A percentile compares a stretch with the other conserved stretches of the same genome.
These are phyloP conservation scores for Osmerus mordax DNA, from an alignment of 2,113 vertebrate genomes.

Conservation along the genomic window DNA sequence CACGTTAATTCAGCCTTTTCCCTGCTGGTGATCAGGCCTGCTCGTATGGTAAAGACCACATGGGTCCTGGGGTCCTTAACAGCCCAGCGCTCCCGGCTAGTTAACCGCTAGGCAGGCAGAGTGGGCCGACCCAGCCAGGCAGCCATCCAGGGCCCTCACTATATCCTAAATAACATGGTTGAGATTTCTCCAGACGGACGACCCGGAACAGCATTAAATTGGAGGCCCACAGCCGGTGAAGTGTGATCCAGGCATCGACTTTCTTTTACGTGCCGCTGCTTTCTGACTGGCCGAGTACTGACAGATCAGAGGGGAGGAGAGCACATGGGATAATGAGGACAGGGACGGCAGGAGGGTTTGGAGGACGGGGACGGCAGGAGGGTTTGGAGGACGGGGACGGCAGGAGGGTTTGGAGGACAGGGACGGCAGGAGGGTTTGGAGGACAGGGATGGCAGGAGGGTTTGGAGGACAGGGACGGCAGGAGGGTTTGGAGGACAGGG, in stretches of 20 bases:
- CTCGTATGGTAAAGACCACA: slow-evolving; percentile 40
- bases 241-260: slow-evolving; percentile 52
- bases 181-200: slow-evolving; percentile 44
- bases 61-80: slow-evolving; percentile 46
- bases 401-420: too few species aligned
- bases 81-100: slow-evolving; percentile 42
- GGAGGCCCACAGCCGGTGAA: slow-evolving; percentile 54
- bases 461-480: too few species aligned
- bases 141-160: slow-evolving; percentile 35
- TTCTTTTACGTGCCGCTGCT: slow-evolving; percentile 43
- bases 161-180: slow-evolving; percentile 52
- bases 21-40: slow-evolving; percentile 36
- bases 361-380: background rate
- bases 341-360: background rate
- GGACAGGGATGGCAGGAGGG: too few species aligned
- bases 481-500: too few species aligned
- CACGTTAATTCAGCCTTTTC: slow-evolving; percentile 34
- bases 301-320: slow-evolving; percentile 35
- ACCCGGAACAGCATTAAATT: slow-evolving; percentile 62
- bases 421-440: too few species aligned
- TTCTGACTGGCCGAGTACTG: slow-evolving; percentile 38
- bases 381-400: too few species aligned
- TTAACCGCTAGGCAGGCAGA: slow-evolving; percentile 46
- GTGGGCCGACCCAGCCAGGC: slow-evolving; percentile 26
- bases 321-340: slow-evolving; percentile 25